These are phyloP conservation scores for Meghimatium bilineatum DNA, from an alignment of 2,888 invertebrate species.

Conservation along the genomic window DNA sequence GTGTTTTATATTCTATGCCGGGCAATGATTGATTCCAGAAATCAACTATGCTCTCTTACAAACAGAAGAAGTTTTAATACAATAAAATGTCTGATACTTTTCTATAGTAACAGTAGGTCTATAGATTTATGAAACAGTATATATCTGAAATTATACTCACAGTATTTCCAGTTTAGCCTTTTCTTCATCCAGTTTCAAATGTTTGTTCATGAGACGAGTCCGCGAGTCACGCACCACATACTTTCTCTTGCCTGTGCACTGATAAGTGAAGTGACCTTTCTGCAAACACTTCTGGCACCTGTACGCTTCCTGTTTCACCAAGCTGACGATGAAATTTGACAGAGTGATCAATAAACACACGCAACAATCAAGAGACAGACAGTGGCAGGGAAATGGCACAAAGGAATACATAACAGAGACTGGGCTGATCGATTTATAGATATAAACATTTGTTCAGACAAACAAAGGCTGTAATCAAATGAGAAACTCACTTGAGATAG, in stretches of 20 bases:
- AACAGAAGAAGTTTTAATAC: no score
- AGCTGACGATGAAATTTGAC: constrained; percentile 1
- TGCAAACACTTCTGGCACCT: constrained; percentile 95
- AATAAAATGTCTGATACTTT: no score
- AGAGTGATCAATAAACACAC: background rate
- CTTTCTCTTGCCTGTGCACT: constrained; percentile 93
- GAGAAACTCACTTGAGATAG: no score
- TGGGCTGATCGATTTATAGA: no score
- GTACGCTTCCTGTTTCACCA: constrained; percentile 59
- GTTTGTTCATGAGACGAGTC: constrained; percentile 86
- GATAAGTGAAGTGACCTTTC: constrained; percentile 95
- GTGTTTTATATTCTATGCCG: no score
- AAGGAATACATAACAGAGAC: no score
- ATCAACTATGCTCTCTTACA: no score
- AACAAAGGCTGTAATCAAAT: no score
- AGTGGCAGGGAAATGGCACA: background rate
- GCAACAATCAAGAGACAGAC: background rate
- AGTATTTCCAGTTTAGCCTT: constrained; percentile 67
- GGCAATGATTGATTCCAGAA: no score
- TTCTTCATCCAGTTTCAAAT: constrained; percentile 80
- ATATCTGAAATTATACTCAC: constrained; percentile 68
- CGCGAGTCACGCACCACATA: constrained; percentile 89
- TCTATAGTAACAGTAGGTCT: no score
- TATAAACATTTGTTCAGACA: no score
- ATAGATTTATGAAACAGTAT: no score